Percentiles rank a stretch among this genome's conserved stretches.
Conservation (phyloP, 2,113 vertebrate genomes). For the Rhinogobius similis region DNA sequence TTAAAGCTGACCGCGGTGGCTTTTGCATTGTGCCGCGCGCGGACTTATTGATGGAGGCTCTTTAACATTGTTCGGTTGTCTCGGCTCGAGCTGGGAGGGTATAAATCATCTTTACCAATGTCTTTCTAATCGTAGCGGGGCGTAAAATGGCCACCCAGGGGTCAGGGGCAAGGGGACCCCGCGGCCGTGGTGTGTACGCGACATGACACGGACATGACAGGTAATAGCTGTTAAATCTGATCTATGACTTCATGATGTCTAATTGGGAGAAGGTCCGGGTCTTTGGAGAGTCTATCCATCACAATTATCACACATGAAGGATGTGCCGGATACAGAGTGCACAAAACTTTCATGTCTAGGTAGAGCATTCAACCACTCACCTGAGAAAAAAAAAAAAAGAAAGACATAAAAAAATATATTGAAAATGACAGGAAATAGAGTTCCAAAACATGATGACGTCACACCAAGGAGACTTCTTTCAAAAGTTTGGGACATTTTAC, state of each 20-base stretch:
- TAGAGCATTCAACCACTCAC: not conserved
- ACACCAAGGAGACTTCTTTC: too few relatives aligned
- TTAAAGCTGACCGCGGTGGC: conserved; percentile 52
- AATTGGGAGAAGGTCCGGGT: conserved; percentile 9
- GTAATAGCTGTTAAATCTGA: conserved; percentile 32
- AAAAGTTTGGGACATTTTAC: too few relatives aligned
- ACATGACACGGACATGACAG: conserved; percentile 25
- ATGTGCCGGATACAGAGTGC: not conserved
- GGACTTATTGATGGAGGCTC: conserved; percentile 69
- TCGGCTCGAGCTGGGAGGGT: conserved; percentile 37
- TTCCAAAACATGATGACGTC: too few relatives aligned
- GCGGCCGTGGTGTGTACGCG: conserved; percentile 31
- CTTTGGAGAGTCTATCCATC: conserved; percentile 29
- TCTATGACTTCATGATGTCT: conserved; percentile 19
- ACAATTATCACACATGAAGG: not conserved
- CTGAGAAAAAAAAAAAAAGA: too few relatives aligned
- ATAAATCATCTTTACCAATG: conserved; percentile 63
- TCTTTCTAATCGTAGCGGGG: conserved; percentile 39
- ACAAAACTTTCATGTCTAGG: not conserved
- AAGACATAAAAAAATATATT: too few relatives aligned
- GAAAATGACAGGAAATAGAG: too few relatives aligned
- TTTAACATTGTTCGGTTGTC: conserved; percentile 65
- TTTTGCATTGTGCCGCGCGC: conserved; percentile 46
- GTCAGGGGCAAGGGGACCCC: conserved; percentile 44
- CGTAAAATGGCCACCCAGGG: conserved; percentile 26